Conservation (phyloP, 30 jellyfish, hydroid and myxozoan species). For the Turritopsis dohrnii region DNA sequence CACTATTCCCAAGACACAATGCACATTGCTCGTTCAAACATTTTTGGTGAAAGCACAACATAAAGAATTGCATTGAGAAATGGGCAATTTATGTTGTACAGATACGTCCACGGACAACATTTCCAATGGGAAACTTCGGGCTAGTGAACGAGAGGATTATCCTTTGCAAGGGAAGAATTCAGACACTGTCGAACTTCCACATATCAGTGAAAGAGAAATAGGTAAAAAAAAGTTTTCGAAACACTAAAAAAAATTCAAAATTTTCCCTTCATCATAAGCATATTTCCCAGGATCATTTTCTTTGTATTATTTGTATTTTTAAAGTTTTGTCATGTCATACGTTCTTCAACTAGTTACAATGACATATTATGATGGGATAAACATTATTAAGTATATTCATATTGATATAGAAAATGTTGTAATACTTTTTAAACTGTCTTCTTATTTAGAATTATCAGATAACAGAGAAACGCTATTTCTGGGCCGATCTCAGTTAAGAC, state of each 20-base stretch:
- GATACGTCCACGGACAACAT: constrained; percentile 74
- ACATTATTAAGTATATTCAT: too few species aligned
- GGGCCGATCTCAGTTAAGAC: constrained; percentile 52
- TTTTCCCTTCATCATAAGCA: too few species aligned
- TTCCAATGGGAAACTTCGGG: constrained; percentile 23
- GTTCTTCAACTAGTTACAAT: neutral
- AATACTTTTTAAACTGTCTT: neutral
- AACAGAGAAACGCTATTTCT: constrained; percentile 69
- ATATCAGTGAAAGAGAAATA: constrained; percentile 82
- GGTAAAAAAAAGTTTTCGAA: constrained; percentile 36
- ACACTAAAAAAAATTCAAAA: neutral
- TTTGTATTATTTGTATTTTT: too few species aligned
- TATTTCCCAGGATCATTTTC: too few species aligned
- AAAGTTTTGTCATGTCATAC: neutral
- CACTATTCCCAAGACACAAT: neutral
- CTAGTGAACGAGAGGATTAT: constrained; percentile 33
- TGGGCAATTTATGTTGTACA: constrained; percentile 88
- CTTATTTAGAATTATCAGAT: constrained; percentile 62
- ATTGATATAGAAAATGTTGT: neutral
- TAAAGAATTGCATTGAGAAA: constrained; percentile 6
- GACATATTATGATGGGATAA: neutral
- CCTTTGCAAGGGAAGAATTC: constrained; percentile 40
- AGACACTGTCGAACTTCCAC: constrained; percentile 71
- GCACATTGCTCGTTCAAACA: neutral
- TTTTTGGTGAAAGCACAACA: neutral